These are phyloP conservation scores for Tyrannus savana DNA, from an alignment of 2,113 vertebrate genomes.

Conservation along the genomic window DNA sequence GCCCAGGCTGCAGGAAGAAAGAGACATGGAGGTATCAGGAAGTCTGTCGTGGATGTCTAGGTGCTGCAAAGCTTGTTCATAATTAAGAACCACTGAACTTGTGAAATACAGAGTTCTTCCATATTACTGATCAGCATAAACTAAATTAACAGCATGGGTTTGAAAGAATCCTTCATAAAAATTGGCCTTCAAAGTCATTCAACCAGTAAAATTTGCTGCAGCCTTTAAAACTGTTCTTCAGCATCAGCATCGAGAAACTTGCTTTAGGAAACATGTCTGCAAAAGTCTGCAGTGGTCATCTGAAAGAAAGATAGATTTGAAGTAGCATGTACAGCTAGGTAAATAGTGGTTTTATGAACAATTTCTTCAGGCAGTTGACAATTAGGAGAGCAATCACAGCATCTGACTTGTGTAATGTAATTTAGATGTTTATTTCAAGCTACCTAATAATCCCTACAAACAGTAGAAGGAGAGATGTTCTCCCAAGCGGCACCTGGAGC, in stretches of 20 bases:
- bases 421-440: not conserved
- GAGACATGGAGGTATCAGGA: not conserved
- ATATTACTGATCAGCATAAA: not conserved
- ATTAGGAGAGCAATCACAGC: not conserved
- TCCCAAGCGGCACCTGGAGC: not conserved
- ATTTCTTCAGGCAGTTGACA: not conserved
- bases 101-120: not conserved
- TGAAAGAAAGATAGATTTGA: not conserved
- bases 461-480: not conserved
- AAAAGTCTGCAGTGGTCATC: not conserved
- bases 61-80: not conserved
- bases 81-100: not conserved
- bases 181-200: not conserved
- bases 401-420: not conserved
- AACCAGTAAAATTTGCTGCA: not conserved
- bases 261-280: not conserved
- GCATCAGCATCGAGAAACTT: not conserved
- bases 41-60: not conserved
- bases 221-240: not conserved
- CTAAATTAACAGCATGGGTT: not conserved
- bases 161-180: slow-evolving; percentile 33
- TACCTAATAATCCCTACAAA: not conserved
- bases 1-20: not conserved
- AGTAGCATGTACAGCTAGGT: not conserved
- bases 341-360: not conserved